A percentile compares a stretch with the other conserved stretches of the same genome.
phyloP scores from a whole-genome alignment of 2,888 invertebrate species.

The Pinctada fucata region DNA sequence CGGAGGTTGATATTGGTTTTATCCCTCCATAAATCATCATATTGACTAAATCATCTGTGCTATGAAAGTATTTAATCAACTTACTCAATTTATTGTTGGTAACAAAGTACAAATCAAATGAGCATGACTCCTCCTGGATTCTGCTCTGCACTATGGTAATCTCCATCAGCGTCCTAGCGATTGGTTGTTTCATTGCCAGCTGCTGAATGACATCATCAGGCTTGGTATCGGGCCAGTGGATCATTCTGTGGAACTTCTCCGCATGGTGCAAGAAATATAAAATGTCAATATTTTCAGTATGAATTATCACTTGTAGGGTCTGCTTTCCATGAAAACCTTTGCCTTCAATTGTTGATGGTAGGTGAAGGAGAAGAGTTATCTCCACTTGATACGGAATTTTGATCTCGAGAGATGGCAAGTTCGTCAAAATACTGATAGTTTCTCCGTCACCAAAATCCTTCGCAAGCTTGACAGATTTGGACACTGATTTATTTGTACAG shows the following conservation, averaged over 20 bases:
- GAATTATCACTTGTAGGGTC: conserved; percentile 14
- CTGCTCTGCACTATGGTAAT: neutral
- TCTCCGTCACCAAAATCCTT: conserved; percentile 14
- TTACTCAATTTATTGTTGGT: no score
- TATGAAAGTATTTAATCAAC: no score
- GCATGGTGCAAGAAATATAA: conserved; percentile 27
- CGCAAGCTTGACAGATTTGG: neutral
- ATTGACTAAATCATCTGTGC: no score
- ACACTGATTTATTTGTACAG: conserved; percentile 5
- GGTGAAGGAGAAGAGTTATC: conserved; percentile 14
- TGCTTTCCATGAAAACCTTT: neutral
- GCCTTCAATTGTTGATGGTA: conserved; percentile 1
- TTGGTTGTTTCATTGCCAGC: neutral
- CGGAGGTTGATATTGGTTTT: no score
- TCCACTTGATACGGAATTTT: conserved; percentile 13
- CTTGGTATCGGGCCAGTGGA: neutral
- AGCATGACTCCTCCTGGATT: neutral
- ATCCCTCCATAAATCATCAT: no score
- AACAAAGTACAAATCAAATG: no score
- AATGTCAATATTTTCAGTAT: conserved; percentile 18
- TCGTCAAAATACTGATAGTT: conserved; percentile 2
- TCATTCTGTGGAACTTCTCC: conserved; percentile 8
- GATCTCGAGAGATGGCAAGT: conserved; percentile 12
- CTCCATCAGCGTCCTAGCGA: neutral
- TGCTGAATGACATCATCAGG: neutral